Evolutionary conservation across 2,797 vertebrate species (phyloP).

Genomic region (Propithecus deckenii): DNA sequence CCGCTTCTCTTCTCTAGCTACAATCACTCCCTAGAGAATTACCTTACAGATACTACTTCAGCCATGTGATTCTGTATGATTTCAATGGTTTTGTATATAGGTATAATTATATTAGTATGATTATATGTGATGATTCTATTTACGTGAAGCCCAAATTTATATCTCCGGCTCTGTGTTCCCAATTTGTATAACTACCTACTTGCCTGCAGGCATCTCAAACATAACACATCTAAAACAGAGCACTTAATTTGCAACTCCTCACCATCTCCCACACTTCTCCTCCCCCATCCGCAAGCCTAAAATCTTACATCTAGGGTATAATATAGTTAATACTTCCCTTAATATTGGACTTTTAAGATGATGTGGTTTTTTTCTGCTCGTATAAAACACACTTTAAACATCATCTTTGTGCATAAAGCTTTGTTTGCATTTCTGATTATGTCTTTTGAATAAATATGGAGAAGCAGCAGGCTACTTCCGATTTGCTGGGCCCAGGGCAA

Average conservation of each 20-base stretch:
- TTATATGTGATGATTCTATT: neutral
- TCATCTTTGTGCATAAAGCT: neutral
- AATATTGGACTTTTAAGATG: neutral
- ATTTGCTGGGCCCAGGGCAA: neutral
- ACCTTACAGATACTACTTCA: neutral
- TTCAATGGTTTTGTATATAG: neutral
- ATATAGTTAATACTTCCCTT: neutral
- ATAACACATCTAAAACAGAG: accelerated
- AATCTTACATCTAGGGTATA: neutral
- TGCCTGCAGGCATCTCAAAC: neutral
- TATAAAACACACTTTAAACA: neutral
- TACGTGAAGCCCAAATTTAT: neutral
- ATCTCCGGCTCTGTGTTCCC: neutral
- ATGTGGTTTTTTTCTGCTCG: neutral
- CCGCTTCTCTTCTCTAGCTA: neutral
- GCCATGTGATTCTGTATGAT: neutral
- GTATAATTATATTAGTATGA: neutral
- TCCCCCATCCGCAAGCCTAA: neutral
- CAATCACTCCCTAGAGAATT: neutral
- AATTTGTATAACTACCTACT: neutral
- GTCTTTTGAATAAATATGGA: neutral
- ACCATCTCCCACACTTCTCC: too few relatives aligned
- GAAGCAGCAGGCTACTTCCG: neutral
- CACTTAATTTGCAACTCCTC: neutral
- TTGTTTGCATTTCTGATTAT: neutral